Evolutionary conservation across 2,797 vertebrate species (phyloP), one percentile per base, ranked within the genome.

Genomic region (Cyprinodon diabolis): DNA sequence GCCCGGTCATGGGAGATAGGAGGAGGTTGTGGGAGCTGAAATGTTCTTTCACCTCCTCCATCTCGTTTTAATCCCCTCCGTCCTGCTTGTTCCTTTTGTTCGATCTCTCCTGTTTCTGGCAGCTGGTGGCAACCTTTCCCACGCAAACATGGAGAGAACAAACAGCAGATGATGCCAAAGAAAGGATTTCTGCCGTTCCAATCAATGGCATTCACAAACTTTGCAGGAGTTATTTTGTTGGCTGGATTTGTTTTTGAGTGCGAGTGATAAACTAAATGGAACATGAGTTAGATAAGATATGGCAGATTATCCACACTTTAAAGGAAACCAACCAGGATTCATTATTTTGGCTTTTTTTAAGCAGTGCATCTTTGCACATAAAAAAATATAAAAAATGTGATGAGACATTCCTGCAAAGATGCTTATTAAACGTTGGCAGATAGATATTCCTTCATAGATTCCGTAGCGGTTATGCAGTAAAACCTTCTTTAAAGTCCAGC

Each of bases 1-100:
- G 57, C 55, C 49, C 1, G 25, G 5, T 4, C 66, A 12, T 63
- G 35, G 55, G 25, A 73, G 77, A 69, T 49, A 74, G 11, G 45
- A 52, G 73, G 70, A 4, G 86, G 78, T 76, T 83, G 78, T 88
- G 86, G 70, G 83, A 87, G 85, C 79, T 65, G 21, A 21, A 73
- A 81, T 66, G 52, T 13, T 0, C 74, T 78, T 65, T 84, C 76
- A 81, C 83, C 71, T 79, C 80, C 51, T 48, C 70, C 71, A 1
- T 10, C 70, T 60, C 60, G 3, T 37, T 81, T 72, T 86, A 84
- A 91, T 85, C 85, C 80, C 67, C 68, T 66, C 35, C 66, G 72
- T 68, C 58, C 51, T 76, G 67, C 40, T 58, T 70, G 45, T 2
- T 73, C 52, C n/a, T 54, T 54, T 21, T 54, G 4, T 54, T 2